Conservation (phyloP, 2,113 vertebrate genomes). For the Osmerus eperlanus region DNA sequence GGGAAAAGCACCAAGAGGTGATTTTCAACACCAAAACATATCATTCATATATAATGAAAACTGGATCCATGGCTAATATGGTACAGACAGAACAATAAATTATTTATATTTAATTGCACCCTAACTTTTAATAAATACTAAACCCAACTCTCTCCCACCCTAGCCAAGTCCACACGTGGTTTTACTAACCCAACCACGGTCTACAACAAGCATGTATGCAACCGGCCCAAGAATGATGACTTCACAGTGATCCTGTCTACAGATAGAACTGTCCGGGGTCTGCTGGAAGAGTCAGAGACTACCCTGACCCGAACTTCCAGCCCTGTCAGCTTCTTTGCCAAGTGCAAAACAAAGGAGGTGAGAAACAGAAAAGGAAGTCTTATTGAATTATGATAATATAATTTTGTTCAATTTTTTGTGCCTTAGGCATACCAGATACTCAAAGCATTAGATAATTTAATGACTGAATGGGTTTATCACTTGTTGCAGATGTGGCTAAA, state of each 20-base stretch:
- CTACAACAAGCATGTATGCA: constrained; percentile 51
- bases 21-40: too few relatives aligned
- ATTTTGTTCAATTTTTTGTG: too few relatives aligned
- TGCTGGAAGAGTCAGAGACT: constrained; percentile 43
- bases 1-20: constrained; percentile 76
- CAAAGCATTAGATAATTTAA: too few relatives aligned
- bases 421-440: too few relatives aligned
- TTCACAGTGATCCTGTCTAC: constrained; percentile 25
- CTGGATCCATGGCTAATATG: too few relatives aligned
- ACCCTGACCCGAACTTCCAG: constrained; percentile 45
- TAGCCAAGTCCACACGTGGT: constrained; percentile 62
- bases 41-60: too few relatives aligned
- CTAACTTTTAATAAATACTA: too few relatives aligned
- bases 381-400: not conserved
- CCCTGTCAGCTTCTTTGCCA: constrained; percentile 9
- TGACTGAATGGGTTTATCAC: too few relatives aligned
- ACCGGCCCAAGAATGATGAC: constrained; percentile 33
- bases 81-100: too few relatives aligned
- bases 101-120: too few relatives aligned
- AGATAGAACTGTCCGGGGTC: constrained; percentile 7
- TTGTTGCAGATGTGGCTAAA: too few relatives aligned
- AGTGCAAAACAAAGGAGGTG: constrained; percentile 50
- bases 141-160: not conserved
- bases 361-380: constrained; percentile 6
- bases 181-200: constrained; percentile 63